These are phyloP conservation scores for Ormyrus thymus DNA, from an alignment of 2,888 invertebrate genomes.

Conservation along the genomic window DNA sequence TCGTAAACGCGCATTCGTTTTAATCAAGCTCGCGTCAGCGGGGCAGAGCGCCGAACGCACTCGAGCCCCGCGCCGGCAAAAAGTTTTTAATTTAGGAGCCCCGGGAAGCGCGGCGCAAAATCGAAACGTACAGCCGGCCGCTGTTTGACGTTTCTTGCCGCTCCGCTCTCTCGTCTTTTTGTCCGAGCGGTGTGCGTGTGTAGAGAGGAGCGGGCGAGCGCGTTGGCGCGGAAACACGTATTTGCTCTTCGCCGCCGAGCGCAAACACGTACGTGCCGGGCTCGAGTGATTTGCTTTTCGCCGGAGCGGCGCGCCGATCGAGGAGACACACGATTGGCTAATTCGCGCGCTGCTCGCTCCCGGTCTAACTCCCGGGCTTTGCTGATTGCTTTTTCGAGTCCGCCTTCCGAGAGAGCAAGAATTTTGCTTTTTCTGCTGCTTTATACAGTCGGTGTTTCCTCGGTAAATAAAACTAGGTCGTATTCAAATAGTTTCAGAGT, in stretches of 20 bases:
- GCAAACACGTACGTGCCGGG: neutral
- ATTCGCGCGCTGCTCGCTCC: constrained; percentile 6
- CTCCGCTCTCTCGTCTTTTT: neutral
- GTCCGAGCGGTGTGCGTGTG: neutral
- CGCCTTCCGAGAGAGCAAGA: too few relatives aligned
- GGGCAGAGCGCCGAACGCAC: too few relatives aligned
- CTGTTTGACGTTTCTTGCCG: constrained; percentile 5
- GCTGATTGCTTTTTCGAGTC: too few relatives aligned
- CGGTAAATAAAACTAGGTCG: too few relatives aligned
- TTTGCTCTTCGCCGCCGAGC: constrained; percentile 16
- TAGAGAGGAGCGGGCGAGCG: neutral
- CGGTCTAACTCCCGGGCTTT: too few relatives aligned
- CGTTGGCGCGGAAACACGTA: constrained; percentile 13
- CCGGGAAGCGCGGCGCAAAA: neutral
- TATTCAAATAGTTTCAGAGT: too few relatives aligned
- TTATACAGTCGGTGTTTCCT: too few relatives aligned
- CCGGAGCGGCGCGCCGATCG: neutral
- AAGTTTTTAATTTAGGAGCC: constrained; percentile 40
- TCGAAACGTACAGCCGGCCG: neutral
- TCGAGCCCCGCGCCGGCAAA: constrained; percentile 9
- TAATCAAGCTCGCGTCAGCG: constrained; percentile 36
- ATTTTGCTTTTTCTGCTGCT: too few relatives aligned
- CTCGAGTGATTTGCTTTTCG: neutral
- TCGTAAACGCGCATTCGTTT: constrained; percentile 9
- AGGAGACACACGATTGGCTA: constrained; percentile 11